Percentiles rank a stretch among this genome's conserved stretches.
phyloP scores from a whole-genome alignment of 2,113 vertebrate genomes.

The Terrapene triunguis region DNA sequence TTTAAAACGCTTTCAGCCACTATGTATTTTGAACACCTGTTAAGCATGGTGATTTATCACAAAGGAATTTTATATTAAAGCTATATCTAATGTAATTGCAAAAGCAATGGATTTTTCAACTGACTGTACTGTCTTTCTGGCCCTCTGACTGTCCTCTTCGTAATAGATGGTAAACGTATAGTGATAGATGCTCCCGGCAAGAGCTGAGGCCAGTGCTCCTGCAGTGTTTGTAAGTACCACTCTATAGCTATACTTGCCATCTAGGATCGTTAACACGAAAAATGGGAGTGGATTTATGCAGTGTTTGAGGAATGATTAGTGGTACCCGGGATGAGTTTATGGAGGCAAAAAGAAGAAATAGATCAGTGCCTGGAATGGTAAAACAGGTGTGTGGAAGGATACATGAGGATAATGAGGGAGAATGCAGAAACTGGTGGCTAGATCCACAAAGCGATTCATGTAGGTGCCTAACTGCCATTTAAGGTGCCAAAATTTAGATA shows the following conservation, averaged over 20 bases:
- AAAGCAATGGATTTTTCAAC: neutral
- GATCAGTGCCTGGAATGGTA: neutral
- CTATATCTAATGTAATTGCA: neutral
- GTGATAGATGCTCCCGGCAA: accelerated
- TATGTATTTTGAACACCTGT: neutral
- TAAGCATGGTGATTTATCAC: neutral
- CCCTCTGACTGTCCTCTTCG: neutral
- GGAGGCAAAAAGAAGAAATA: neutral
- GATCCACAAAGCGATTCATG: neutral
- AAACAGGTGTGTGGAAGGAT: neutral
- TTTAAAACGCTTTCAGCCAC: neutral
- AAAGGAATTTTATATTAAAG: neutral
- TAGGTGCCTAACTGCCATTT: neutral
- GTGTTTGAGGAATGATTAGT: neutral
- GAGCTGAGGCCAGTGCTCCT: neutral
- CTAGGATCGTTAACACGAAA: neutral
- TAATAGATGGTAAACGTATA: neutral
- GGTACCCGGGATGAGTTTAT: neutral
- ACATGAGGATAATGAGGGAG: neutral
- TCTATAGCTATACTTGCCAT: neutral
- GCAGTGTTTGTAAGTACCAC: neutral
- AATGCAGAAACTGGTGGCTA: neutral
- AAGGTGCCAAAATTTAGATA: neutral
- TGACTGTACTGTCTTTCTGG: neutral
- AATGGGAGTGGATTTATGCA: neutral